These are phyloP conservation scores for Arvicanthis niloticus DNA, from an alignment of 2,113 vertebrate species.

Conservation along the genomic window DNA sequence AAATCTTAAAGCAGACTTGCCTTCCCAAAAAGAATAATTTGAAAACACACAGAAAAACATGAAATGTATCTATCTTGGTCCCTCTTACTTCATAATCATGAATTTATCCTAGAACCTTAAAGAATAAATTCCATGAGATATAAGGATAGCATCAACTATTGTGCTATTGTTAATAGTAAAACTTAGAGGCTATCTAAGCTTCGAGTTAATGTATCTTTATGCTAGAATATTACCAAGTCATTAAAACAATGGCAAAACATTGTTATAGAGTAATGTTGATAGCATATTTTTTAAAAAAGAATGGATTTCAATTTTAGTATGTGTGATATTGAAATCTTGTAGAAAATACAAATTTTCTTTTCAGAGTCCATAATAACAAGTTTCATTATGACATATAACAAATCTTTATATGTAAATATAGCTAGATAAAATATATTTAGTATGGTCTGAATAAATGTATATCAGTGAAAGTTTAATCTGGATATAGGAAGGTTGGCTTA, in stretches of 20 bases:
- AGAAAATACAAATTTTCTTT: neutral
- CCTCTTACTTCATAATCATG: neutral
- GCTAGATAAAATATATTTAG: neutral
- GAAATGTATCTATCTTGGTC: neutral
- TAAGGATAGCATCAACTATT: neutral
- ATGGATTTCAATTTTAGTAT: conserved; percentile 32
- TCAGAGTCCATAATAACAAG: neutral
- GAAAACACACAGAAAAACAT: neutral
- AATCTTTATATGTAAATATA: neutral
- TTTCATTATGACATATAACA: neutral
- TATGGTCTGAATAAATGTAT: neutral
- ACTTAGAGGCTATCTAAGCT: neutral
- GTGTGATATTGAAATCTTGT: neutral
- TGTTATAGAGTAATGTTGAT: neutral
- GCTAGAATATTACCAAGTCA: neutral
- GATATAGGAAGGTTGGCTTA: conserved; percentile 33
- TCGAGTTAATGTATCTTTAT: neutral
- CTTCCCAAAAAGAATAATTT: neutral
- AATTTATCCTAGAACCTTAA: conserved; percentile 26
- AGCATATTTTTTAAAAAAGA: conserved; percentile 20
- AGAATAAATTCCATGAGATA: neutral
- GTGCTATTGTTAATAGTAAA: neutral
- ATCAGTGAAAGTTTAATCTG: conserved; percentile 27
- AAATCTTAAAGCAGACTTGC: neutral
- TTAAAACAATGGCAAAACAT: neutral